phyloP scores from a whole-genome alignment of 2,888 invertebrate species.

The Lasioglossum calceatum region DNA sequence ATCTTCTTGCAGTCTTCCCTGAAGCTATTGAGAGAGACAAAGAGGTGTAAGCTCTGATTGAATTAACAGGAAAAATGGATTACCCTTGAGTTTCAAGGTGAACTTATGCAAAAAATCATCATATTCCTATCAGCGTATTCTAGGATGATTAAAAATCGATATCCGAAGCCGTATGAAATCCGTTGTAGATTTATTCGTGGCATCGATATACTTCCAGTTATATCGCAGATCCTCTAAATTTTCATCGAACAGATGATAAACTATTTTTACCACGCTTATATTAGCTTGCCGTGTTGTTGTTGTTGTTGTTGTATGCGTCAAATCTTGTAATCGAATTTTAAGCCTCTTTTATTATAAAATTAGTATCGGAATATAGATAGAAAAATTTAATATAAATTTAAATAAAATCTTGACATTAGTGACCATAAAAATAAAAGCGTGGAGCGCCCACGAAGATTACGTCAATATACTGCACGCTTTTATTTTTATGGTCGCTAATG shows the following conservation, averaged over 20 bases:
- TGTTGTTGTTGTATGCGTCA: too few relatives aligned
- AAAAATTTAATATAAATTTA: too few relatives aligned
- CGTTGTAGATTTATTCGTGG: constrained; percentile 54
- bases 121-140: constrained; percentile 46
- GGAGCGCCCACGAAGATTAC: too few relatives aligned
- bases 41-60: constrained; percentile 40
- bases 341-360: too few relatives aligned
- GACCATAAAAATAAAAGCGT: too few relatives aligned
- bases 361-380: too few relatives aligned
- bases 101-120: constrained; percentile 72
- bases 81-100: constrained; percentile 77
- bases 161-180: constrained; percentile 58
- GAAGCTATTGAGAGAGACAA: not conserved
- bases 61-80: constrained; percentile 66
- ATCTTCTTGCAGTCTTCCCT: constrained; percentile 9
- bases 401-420: too few relatives aligned
- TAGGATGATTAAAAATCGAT: constrained; percentile 62
- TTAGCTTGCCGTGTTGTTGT: too few relatives aligned
- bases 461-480: too few relatives aligned
- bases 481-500: too few relatives aligned
- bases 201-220: not conserved
- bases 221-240: not conserved
- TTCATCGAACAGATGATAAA: not conserved
- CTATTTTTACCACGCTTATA: not conserved
- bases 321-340: too few relatives aligned